Evolutionary conservation across 2,113 vertebrate species (phyloP), one percentile per base, ranked within the genome.

Genomic region (Pituophis catenifer): DNA sequence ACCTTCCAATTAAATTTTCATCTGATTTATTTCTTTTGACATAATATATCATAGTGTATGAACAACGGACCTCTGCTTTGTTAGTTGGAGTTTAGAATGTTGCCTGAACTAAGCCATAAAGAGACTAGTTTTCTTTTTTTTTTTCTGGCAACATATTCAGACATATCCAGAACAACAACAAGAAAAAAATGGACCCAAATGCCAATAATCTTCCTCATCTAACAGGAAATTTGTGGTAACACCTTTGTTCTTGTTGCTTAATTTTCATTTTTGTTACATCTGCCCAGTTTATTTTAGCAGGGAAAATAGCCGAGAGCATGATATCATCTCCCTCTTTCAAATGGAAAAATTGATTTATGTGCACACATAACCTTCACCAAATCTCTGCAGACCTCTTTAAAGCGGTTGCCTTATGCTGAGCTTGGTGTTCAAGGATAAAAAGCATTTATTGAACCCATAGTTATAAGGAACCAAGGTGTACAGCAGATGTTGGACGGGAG

Each of bases 141-240:
- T 62, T 53, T 88, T 52, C 33, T 29, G 17, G 48, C 48, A 23
- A 90, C 5, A n/a, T 70, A 58, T 52, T 38, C 53, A 58, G 75
- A 57, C 90, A 57, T 85, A 85, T 38, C 54, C 53, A 38, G 33
- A 91, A 59, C n/a, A 57, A 55, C 11, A 15, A 26, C 29, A 75
- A 48, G 4, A 48, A 48, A 57, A 15, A 15, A 91, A 91, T 38
- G 23, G 13, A 50, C 8, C 21, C 55, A 50, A 6, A 87, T 91
- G 91, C 81, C 91, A 87, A 59, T 33, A 59, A 86, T 17, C 48
- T 24, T 12, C 85, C 29, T n/a, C 29, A 65, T 90, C 91, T 92
- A 86, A 92, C 26, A 62, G 48, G 85, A 92, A 62, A 88, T 92
- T 88, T 23, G 85, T 53, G 86, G 44, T 53, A 65, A 92, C 19